Evolutionary conservation across 2,888 invertebrate genomes (phyloP).

Genomic region (Hemaris fuciformis): DNA sequence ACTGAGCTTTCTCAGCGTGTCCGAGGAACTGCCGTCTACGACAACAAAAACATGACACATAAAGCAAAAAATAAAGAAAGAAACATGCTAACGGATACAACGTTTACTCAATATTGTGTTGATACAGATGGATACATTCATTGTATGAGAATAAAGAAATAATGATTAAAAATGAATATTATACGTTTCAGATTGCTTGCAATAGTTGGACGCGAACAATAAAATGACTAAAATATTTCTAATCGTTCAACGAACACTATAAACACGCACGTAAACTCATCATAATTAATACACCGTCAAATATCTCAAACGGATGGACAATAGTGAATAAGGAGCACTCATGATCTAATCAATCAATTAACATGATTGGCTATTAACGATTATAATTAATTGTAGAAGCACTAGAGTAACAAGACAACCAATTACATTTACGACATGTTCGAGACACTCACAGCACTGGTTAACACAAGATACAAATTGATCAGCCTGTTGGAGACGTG

Average conservation of each 20-base stretch:
- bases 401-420: background rate
- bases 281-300: background rate
- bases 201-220: slow-evolving; percentile 35
- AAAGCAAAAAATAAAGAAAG: slow-evolving; percentile 68
- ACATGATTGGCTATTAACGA: background rate
- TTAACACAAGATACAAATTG: slow-evolving; percentile 22
- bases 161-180: slow-evolving; percentile 21
- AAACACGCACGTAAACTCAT: slow-evolving; percentile 43
- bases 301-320: background rate
- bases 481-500: slow-evolving; percentile 24
- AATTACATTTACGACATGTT: slow-evolving; percentile 5
- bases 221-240: slow-evolving; percentile 16
- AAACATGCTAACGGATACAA: slow-evolving; percentile 62
- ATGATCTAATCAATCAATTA: background rate
- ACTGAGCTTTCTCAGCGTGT: slow-evolving; percentile 74
- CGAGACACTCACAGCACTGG: slow-evolving; percentile 25
- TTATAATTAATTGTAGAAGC: background rate
- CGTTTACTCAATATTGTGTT: slow-evolving; percentile 33
- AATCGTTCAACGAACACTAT: background rate
- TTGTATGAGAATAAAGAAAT: slow-evolving; percentile 23
- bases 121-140: slow-evolving; percentile 36
- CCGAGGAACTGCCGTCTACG: slow-evolving; percentile 78
- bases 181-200: slow-evolving; percentile 39
- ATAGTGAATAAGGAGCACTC: background rate
- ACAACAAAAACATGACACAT: slow-evolving; percentile 69